Conservation (phyloP, 1,140 invertebrate genomes). For the Chlorops oryzae region DNA sequence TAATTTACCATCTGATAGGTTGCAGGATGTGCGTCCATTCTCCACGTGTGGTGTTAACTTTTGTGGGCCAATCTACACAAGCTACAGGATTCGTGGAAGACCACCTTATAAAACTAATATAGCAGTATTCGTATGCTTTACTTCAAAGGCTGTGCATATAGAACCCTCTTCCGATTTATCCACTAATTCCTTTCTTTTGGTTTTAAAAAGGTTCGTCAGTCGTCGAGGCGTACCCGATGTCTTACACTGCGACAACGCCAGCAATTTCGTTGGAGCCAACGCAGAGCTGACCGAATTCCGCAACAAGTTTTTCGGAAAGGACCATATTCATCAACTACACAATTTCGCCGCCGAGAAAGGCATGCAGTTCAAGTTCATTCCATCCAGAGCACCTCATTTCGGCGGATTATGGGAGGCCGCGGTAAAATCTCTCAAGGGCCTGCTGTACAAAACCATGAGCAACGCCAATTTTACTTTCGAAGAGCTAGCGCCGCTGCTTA, state of each 20-base stretch:
- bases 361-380: constrained; percentile 35
- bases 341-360: not conserved
- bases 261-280: constrained; percentile 25
- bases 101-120: constrained; percentile 15
- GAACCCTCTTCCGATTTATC: constrained; percentile 28
- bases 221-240: constrained; percentile 18
- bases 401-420: constrained; percentile 38
- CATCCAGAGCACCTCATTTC: constrained; percentile 31
- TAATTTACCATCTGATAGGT: constrained; percentile 8
- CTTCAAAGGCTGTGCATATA: constrained; percentile 26
- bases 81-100: constrained; percentile 7
- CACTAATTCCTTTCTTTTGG: constrained; percentile 26
- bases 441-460: constrained; percentile 16
- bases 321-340: not conserved
- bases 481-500: constrained; percentile 18
- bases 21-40: constrained; percentile 6
- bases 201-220: constrained; percentile 30
- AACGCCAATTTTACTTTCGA: constrained; percentile 22
- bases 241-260: constrained; percentile 32
- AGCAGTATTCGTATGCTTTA: constrained; percentile 8
- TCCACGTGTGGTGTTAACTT: constrained; percentile 10
- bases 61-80: constrained; percentile 10
- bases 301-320: not conserved
- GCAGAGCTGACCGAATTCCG: constrained; percentile 15
- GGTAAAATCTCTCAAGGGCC: constrained; percentile 22